Base-by-base conservation (phyloP, 2,888 invertebrate genomes). In the Pandemis corylana region DNA sequence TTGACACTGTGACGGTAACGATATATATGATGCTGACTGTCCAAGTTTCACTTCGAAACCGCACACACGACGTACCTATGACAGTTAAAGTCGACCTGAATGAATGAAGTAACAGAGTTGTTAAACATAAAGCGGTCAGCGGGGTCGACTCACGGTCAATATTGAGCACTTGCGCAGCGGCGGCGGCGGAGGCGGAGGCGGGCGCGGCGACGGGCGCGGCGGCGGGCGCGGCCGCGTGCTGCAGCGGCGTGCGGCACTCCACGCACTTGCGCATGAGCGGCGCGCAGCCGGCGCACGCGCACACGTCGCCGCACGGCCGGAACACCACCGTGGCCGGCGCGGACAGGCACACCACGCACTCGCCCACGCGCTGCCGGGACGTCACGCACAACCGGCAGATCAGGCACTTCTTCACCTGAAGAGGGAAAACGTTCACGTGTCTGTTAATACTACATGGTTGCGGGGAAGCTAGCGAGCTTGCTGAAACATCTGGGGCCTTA, bases 201-300 rank as follows among this genome's bases (percentile, higher is more conserved):
- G 56, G 56, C 20, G 6, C 51, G 6, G 97, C 88, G 97, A 97
- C 66, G 97, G 56, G 56, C 20, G 6, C 51, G 6, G 97, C 88
- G 97, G 97, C 66, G 97, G 5, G 41, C 3, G 68, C 13, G 53
- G 77, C 20, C 15, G 75, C 61, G 62, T 36, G 70, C 77, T 80
- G 82, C 80, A 99, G 97, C 88, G 97, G 97, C 66, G 97, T 96
- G 83, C 99, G 96, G 91, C 99, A 99, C 89, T 98, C 97, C 15
- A 99, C 98, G 94, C 99, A 99, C 94, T 99, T 99, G 95, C 99
- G 99, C 98, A 99, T 99, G 83, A 99, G 96, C 79, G 97, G 96
- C 77, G 98, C 97, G 93, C 99, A 99, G 82, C 96, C 87, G 64
- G 90, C 91, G 94, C 98, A 98, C 28, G 97, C 98, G 94, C 97